Conservation (phyloP, 2,113 vertebrate species). For the Eptesicus fuscus region DNA sequence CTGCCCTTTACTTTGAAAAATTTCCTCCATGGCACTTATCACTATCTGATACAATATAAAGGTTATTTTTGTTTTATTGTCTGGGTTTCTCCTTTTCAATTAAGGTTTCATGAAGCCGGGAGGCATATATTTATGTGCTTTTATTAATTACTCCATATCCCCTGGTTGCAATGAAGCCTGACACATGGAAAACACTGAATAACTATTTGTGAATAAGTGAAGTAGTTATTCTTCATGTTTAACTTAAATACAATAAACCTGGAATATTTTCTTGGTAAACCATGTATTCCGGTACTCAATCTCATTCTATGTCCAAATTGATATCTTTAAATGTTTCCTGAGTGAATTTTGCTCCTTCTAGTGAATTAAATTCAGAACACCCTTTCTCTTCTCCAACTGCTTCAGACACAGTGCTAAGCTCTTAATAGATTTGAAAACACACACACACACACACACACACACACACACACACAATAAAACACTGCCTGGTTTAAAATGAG, state of each 20-base stretch:
- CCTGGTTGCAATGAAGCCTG: not conserved
- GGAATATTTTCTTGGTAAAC: not conserved
- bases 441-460: not conserved
- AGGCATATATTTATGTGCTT: not conserved
- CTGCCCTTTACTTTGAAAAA: not conserved
- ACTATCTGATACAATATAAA: not conserved
- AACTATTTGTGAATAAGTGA: not conserved
- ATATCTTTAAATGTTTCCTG: not conserved
- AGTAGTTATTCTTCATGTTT: not conserved
- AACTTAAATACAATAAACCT: not conserved
- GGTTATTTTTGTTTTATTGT: not conserved
- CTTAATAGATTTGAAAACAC: not conserved
- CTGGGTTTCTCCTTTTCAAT: not conserved
- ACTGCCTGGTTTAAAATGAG: not conserved
- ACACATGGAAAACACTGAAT: not conserved
- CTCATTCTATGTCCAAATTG: not conserved
- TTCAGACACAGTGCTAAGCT: not conserved
- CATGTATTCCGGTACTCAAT: not conserved
- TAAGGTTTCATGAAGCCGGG: not conserved
- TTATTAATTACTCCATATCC: not conserved
- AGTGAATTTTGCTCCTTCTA: not conserved
- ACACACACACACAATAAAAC: not conserved
- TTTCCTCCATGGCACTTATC: not conserved
- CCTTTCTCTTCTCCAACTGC: not conserved
- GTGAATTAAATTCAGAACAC: not conserved